Base-by-base conservation (phyloP, 2,797 vertebrate genomes). In the Neoniphon sammara region DNA sequence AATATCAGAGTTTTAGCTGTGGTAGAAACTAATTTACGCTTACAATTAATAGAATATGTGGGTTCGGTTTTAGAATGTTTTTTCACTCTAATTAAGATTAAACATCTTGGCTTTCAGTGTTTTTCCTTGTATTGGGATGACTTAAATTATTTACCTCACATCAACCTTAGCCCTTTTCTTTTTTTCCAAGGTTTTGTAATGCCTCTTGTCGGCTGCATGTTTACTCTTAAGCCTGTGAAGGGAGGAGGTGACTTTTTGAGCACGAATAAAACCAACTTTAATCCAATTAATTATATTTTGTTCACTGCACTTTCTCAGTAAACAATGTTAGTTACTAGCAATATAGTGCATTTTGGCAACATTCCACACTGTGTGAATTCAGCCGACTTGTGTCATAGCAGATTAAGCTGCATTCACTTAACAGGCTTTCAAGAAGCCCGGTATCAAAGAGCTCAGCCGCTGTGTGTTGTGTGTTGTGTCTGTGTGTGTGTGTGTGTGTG, bases 321-420 rank as follows among this genome's bases (percentile, higher is more conserved):
- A 39, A 21, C 5, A 2, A 7, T 42, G 14, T 21, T 15, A 60
- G 53, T 54, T 5, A n/a, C 3, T 3, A 0, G 20, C 21, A 15
- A 39, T 42, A 18, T 39, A 21, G 42, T 47, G 9, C 3, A 12
- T 55, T 60, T 17, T 27, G 57, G 47, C 17, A n/a, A n/a, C 55
- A 34, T 31, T 57, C 12, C 44, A 30, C 7, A 57, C 8, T 18
- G n/a, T 57, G 17, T 31, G 31, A 60, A 56, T 57, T n/a, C 57
- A 54, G 42, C 6, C 23, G 59, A 23, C 10, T 80, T 54, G 23
- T 73, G 68, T 77, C 83, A 80, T 73, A 56, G 65, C 60, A 80
- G 69, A 73, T 83, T 74, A 78, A 68, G 64, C 42, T 72, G 50
- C 64, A 63, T 66, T 83, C 66, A 77, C 78, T 83, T 72, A 64